Evolutionary conservation across 2,888 invertebrate genomes (phyloP), one percentile per base, ranked within the genome.

Genomic region (Molorchus minor): DNA sequence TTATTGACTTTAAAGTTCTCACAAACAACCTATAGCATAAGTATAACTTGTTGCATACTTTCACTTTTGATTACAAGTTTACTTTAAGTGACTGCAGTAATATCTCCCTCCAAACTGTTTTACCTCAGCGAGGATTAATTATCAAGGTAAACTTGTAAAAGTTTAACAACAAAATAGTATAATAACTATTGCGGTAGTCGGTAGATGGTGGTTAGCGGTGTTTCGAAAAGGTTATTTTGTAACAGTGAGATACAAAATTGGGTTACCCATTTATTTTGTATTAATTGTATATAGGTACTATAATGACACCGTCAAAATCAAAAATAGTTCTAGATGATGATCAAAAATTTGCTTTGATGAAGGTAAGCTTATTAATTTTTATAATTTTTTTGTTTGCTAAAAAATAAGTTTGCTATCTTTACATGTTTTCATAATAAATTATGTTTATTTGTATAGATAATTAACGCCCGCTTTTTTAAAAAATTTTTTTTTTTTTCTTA

Each of bases 311-410:
- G 4, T 55, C 54, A 8, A 72, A 71, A 62, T 55, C 54, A 8
- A 72, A 71, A 62, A 45, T 72, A 8, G 56, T 63, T 12, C 82
- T 90, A 62, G 88, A 88, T 47, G 91, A 91, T 78, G 89, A 90
- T 72, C 88, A 91, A 74, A 84, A 87, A 68, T 91, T 91, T 75
- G 87, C 89, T 12, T 81, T 91, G 62, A 91, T 91, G 88, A 91
- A 91, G 88, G 91, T 91, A 84, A 80, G 73, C 12, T 16, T 30
- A 43, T 1, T 33, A 33, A 71, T 62, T 60, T 10, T 35, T 25
- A 20, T 20, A 15, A 1, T 36, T 3, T 36, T 10, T 36, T 10
- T 17, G 10, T 17, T 12, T 3, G n/a, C n/a, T n/a, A n/a, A n/a
- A n/a, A n/a, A n/a, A n/a, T n/a, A n/a, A n/a, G n/a, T n/a, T n/a